phyloP scores from a whole-genome alignment of 1,140 invertebrate species.

The Pseudomyrmex concolor region DNA sequence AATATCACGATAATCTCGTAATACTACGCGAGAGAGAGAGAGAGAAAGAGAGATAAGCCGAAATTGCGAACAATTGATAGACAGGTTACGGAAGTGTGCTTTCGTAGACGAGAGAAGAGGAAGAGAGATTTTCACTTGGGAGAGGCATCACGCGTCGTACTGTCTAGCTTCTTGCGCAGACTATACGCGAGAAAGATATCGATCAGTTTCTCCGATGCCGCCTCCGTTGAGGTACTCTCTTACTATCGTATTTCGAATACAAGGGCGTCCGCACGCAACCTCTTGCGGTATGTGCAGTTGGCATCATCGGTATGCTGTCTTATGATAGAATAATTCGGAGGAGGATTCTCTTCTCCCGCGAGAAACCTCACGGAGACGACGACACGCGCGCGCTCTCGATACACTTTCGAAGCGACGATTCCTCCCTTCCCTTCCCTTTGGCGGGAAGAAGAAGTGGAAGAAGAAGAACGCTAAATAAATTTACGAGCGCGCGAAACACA shows the following conservation, averaged over 20 bases:
- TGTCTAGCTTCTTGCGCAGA: slow-evolving; percentile 29
- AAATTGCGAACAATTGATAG: no score
- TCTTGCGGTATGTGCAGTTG: slow-evolving; percentile 32
- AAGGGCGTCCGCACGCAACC: slow-evolving; percentile 24
- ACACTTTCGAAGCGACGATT: slow-evolving; percentile 8
- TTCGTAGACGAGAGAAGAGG: neutral
- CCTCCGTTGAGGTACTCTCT: slow-evolving; percentile 59
- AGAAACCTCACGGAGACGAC: neutral
- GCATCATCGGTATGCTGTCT: slow-evolving; percentile 50
- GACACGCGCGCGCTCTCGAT: neutral
- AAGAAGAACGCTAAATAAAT: slow-evolving; percentile 44
- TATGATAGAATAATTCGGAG: slow-evolving; percentile 64
- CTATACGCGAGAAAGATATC: slow-evolving; percentile 63
- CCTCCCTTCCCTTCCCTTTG: neutral
- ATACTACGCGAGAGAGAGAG: no score
- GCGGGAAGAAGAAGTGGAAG: neutral
- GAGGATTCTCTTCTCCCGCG: slow-evolving; percentile 28
- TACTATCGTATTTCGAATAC: slow-evolving; percentile 70
- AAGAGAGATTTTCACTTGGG: slow-evolving; percentile 42
- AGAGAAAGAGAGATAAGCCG: no score
- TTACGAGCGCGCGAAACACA: slow-evolving; percentile 1
- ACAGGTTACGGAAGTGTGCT: no score
- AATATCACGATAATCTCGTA: no score
- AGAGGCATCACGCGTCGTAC: neutral
- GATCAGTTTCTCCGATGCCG: slow-evolving; percentile 52